Evolutionary conservation across 2,888 invertebrate genomes (phyloP).

Genomic region (Chorisops tibialis): DNA sequence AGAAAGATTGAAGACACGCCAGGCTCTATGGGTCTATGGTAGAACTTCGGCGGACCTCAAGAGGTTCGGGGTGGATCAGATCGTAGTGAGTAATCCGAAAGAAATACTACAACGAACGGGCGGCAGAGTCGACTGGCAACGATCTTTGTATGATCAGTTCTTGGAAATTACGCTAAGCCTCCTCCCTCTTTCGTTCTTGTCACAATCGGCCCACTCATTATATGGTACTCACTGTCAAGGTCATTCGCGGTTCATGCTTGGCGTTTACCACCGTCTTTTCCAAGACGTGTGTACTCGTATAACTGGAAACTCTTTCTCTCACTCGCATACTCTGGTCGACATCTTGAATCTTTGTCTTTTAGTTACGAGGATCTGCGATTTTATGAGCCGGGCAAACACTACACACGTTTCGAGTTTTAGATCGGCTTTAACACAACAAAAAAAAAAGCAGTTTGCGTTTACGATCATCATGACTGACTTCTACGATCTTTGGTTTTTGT

Average conservation of each 20-base stretch:
- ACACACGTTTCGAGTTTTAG: not conserved
- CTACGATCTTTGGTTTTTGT: not conserved
- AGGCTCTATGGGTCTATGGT: too few species aligned
- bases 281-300: constrained; percentile 7
- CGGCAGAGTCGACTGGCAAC: not conserved
- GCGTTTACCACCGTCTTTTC: constrained; percentile 10
- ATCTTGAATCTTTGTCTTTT: constrained; percentile 2
- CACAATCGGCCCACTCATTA: constrained; percentile 4
- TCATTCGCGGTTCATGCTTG: constrained; percentile 28
- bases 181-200: not conserved
- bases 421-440: too few species aligned
- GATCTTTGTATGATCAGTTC: constrained; percentile 8
- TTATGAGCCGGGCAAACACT: not conserved
- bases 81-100: too few species aligned
- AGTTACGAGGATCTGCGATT: not conserved
- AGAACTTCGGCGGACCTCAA: not conserved
- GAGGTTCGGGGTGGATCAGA: not conserved
- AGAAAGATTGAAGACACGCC: not conserved
- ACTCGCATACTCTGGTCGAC: not conserved
- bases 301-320: constrained; percentile 14
- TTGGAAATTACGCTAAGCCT: constrained; percentile 8
- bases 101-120: too few species aligned
- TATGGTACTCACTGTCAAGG: constrained; percentile 31
- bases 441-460: not conserved
- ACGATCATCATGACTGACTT: constrained; percentile 1